Evolutionary conservation across 2,888 invertebrate species (phyloP).

Genomic region (Heliconius cydno): DNA sequence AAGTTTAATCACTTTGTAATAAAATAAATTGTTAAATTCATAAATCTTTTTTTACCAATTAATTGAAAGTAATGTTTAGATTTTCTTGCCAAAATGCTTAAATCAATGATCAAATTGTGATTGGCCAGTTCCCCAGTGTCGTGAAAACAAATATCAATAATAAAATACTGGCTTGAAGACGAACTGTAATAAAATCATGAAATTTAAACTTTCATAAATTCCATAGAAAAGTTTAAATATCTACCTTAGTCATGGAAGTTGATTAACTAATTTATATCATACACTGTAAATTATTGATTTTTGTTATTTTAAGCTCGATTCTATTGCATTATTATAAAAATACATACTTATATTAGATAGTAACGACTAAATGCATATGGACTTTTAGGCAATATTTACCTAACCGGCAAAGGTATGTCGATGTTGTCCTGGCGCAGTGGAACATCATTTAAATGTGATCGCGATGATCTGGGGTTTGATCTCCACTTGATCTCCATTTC

Average conservation of each 20-base stretch:
- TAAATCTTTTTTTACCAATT: background rate
- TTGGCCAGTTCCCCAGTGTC: background rate
- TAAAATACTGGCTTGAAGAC: background rate
- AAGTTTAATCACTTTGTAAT: background rate
- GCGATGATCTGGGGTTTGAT: too few species aligned
- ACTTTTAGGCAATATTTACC: too few species aligned
- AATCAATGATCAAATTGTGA: background rate
- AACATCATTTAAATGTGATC: too few species aligned
- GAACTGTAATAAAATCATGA: background rate
- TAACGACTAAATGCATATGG: background rate
- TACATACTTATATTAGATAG: background rate
- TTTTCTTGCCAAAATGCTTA: background rate
- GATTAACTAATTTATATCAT: slow-evolving; percentile 48
- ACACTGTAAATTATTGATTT: slow-evolving; percentile 66
- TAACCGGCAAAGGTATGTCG: too few species aligned
- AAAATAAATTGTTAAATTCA: background rate
- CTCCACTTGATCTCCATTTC: too few species aligned
- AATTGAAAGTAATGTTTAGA: background rate
- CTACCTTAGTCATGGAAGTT: background rate
- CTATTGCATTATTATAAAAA: slow-evolving; percentile 51
- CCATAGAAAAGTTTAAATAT: background rate
- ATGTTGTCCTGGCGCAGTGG: too few species aligned
- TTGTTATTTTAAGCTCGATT: slow-evolving; percentile 52
- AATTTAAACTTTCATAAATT: background rate
- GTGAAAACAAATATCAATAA: background rate